Evolutionary conservation across 1,140 invertebrate species (phyloP).

Genomic region (Drosophila ficusphila): DNA sequence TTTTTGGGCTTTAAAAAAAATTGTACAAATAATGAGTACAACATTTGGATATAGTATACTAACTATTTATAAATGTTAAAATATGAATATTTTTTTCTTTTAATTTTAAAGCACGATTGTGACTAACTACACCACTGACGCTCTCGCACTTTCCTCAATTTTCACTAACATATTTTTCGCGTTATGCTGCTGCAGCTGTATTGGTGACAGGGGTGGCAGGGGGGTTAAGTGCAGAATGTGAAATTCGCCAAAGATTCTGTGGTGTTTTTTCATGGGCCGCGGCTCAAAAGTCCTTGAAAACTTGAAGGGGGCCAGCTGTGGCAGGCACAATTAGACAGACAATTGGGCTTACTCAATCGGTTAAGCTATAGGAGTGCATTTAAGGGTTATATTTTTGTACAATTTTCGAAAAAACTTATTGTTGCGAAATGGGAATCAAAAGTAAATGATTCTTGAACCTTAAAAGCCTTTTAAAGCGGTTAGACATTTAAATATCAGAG

Average conservation of each 20-base stretch:
- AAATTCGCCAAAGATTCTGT: slow-evolving; percentile 27
- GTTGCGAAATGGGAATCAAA: slow-evolving; percentile 16
- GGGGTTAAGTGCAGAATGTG: slow-evolving; percentile 23
- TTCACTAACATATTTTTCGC: slow-evolving; percentile 40
- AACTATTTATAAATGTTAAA: too few species aligned
- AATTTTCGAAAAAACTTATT: slow-evolving; percentile 5
- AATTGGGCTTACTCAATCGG: slow-evolving; percentile 34
- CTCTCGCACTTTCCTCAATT: slow-evolving; percentile 15
- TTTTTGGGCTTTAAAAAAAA: too few species aligned
- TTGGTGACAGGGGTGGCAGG: neutral
- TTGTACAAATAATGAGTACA: neutral
- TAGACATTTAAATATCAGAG: neutral
- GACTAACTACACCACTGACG: neutral
- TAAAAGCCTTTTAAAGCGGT: neutral
- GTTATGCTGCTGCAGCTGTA: slow-evolving; percentile 26
- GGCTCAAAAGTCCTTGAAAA: slow-evolving; percentile 41
- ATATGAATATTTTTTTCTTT: neutral
- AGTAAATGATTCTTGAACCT: neutral
- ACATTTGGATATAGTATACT: too few species aligned
- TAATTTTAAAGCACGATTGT: too few species aligned
- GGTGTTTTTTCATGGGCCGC: slow-evolving; percentile 30
- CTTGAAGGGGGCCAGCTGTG: slow-evolving; percentile 49
- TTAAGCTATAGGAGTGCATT: slow-evolving; percentile 15
- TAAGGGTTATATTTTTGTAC: slow-evolving; percentile 25
- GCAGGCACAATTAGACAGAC: slow-evolving; percentile 47